phyloP scores from a whole-genome alignment of 1,140 invertebrate genomes.

The Pteromalus puparum region DNA sequence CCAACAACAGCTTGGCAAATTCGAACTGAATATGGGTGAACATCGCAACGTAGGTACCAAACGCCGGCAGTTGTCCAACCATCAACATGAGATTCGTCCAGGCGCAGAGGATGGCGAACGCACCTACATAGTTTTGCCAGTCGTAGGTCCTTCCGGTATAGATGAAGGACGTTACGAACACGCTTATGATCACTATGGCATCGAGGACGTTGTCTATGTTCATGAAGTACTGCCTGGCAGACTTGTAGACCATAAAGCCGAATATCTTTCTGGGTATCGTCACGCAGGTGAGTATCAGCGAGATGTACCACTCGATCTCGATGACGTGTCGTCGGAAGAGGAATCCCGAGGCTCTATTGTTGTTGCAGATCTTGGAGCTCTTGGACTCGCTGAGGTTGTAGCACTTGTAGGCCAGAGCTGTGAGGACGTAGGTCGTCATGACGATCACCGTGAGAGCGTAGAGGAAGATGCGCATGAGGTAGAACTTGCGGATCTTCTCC shows the following conservation, averaged over 20 bases:
- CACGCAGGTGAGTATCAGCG: conserved; percentile 75
- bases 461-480: conserved; percentile 78
- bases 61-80: conserved; percentile 80
- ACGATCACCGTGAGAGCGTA: conserved; percentile 79
- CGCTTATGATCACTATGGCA: conserved; percentile 77
- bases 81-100: conserved; percentile 82
- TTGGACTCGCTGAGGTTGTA: conserved; percentile 65
- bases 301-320: conserved; percentile 77
- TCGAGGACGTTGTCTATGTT: conserved; percentile 80
- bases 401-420: conserved; percentile 74
- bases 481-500: conserved; percentile 81
- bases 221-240: conserved; percentile 78
- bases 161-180: conserved; percentile 75
- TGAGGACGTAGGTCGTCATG: conserved; percentile 78
- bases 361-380: conserved; percentile 74
- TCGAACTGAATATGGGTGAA: conserved; percentile 81
- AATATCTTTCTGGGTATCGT: conserved; percentile 78
- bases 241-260: conserved; percentile 77
- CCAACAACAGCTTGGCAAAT: conserved; percentile 79
- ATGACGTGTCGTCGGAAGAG: conserved; percentile 73
- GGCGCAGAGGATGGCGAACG: conserved; percentile 79
- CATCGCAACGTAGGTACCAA: conserved; percentile 82
- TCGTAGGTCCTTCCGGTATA: conserved; percentile 74
- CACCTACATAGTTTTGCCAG: conserved; percentile 81
- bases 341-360: conserved; percentile 73